Percentiles rank a stretch among this genome's conserved stretches.
Conservation (phyloP, 1,140 invertebrate species). For the Ceratitis capitata region DNA sequence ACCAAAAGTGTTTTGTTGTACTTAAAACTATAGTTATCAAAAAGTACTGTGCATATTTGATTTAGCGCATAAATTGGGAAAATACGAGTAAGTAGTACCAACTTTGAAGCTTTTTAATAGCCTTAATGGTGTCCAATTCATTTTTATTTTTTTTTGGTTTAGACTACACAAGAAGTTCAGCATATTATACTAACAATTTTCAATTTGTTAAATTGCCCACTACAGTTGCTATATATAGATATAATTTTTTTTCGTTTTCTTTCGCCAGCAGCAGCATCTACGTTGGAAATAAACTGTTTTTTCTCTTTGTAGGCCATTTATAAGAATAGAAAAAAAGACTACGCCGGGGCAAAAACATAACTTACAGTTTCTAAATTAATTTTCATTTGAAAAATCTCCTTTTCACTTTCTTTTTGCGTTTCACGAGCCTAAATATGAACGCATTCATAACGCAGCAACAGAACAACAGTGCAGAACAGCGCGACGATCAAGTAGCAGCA, state of each 20-base stretch:
- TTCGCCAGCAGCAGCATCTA: conserved; percentile 25
- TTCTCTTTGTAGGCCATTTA: background rate
- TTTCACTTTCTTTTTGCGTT: conserved; percentile 62
- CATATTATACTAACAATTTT: background rate
- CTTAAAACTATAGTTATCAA: background rate
- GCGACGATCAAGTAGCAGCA: background rate
- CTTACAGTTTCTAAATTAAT: conserved; percentile 63
- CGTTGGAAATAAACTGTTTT: conserved; percentile 18
- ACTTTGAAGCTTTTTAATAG: conserved; percentile 13
- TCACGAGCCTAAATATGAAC: conserved; percentile 61
- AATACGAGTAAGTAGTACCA: background rate
- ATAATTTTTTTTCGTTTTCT: background rate
- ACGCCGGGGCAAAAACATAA: conserved; percentile 45
- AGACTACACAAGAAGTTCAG: background rate
- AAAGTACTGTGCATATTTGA: background rate
- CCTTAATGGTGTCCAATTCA: background rate
- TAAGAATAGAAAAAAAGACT: background rate
- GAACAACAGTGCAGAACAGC: too few relatives aligned
- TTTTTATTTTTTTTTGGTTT: too few relatives aligned
- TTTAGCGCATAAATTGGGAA: background rate
- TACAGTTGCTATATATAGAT: conserved; percentile 15
- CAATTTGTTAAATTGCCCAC: background rate
- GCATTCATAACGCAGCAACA: background rate
- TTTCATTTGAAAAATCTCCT: conserved; percentile 63
- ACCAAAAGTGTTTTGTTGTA: background rate